phyloP scores from a whole-genome alignment of 2,113 vertebrate genomes.

The Piaya cayana region DNA sequence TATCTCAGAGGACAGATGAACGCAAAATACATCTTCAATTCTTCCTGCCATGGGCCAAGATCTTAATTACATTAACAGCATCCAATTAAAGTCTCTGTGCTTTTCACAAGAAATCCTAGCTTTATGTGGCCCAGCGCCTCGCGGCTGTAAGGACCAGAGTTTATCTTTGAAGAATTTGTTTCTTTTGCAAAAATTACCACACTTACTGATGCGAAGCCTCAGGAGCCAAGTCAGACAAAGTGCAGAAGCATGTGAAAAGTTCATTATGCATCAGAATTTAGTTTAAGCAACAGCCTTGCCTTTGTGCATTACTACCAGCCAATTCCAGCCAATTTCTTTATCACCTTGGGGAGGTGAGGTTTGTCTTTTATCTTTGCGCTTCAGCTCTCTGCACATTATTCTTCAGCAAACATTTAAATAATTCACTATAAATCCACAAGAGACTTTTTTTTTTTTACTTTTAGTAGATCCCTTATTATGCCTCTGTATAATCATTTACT shows the following conservation, averaged over 20 bases:
- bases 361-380: slow-evolving; percentile 24
- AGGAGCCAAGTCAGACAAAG: neutral
- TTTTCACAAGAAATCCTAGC: neutral
- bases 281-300: neutral
- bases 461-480: neutral
- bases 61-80: neutral
- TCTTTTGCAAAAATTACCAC: neutral
- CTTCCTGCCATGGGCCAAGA: neutral
- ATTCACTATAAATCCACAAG: slow-evolving; percentile 11
- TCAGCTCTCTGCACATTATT: neutral
- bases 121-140: neutral
- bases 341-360: neutral
- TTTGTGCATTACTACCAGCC: neutral
- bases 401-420: slow-evolving; percentile 45
- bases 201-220: neutral
- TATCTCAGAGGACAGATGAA: neutral
- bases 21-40: neutral
- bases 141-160: neutral
- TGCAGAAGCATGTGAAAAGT: neutral
- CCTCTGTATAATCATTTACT: neutral
- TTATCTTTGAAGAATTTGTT: neutral
- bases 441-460: neutral
- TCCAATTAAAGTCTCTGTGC: neutral
- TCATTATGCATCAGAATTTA: slow-evolving; percentile 6
- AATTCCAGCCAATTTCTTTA: neutral